These are phyloP conservation scores for Micromussa lordhowensis DNA, from an alignment of 92 coral and sea anemone genomes.

Conservation along the genomic window DNA sequence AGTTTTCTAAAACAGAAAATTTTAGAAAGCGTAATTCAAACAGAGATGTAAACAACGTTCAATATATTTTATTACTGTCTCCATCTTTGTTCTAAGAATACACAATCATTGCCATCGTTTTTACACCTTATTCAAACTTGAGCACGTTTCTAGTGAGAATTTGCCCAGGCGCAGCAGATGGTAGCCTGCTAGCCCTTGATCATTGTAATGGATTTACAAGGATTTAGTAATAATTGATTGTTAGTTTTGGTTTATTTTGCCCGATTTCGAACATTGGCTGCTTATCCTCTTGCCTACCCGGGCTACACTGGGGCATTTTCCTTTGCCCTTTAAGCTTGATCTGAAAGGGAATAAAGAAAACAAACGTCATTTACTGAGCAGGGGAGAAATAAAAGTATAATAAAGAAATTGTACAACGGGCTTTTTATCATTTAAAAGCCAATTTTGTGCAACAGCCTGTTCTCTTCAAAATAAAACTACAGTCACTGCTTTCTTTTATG, in stretches of 20 bases:
- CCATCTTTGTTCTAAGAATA: not conserved
- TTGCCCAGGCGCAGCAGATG: constrained; percentile 15
- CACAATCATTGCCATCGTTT: not conserved
- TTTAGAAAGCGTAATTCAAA: not conserved
- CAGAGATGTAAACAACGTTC: constrained; percentile 8
- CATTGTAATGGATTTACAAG: not conserved
- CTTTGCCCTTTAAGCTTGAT: not conserved
- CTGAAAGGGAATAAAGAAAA: not conserved
- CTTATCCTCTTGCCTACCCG: no score
- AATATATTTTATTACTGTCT: constrained; percentile 8
- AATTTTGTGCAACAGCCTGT: not conserved
- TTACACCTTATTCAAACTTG: not conserved
- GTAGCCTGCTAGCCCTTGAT: not conserved
- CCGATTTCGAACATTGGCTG: no score
- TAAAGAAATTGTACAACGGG: not conserved
- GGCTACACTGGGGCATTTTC: no score
- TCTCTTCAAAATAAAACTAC: not conserved
- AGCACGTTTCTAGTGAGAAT: constrained; percentile 12
- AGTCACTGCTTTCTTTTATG: no score
- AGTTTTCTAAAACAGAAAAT: not conserved
- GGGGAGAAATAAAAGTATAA: not conserved
- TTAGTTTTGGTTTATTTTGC: no score
- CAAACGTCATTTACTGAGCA: not conserved
- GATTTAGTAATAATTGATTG: no score
- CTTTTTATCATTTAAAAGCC: not conserved